Percentiles rank a stretch among this genome's conserved stretches.
Evolutionary conservation across 2,113 vertebrate genomes (phyloP).

Genomic region (Tragelaphus strepsiceros): DNA sequence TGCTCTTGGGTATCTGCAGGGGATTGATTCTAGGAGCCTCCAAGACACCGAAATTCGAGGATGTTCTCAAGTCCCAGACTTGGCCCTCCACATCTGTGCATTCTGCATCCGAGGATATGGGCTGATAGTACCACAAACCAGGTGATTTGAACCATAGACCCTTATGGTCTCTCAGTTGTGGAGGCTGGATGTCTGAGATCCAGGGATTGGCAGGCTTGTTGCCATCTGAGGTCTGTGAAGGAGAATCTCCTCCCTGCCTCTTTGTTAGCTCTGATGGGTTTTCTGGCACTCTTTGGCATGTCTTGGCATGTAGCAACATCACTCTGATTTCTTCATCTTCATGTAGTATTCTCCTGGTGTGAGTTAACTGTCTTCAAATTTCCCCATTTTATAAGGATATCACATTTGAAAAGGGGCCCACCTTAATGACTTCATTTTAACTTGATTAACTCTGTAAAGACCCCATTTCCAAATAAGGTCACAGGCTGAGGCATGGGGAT

Average conservation of each 20-base stretch:
- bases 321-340: neutral
- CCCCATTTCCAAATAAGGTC: neutral
- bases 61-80: neutral
- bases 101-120: neutral
- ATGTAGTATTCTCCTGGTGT: neutral
- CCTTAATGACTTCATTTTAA: neutral
- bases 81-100: neutral
- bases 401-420: neutral
- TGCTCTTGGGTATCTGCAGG: neutral
- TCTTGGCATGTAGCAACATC: neutral
- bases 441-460: neutral
- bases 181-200: neutral
- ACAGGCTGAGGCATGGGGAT: neutral
- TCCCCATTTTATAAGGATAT: neutral
- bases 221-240: neutral
- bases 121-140: neutral
- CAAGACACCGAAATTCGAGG: neutral
- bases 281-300: neutral
- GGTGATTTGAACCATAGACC: neutral
- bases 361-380: neutral
- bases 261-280: neutral
- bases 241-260: neutral
- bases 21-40: neutral
- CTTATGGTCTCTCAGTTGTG: neutral
- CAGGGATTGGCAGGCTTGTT: neutral